Evolutionary conservation across 2,113 vertebrate genomes (phyloP), one percentile per base, ranked within the genome.

Genomic region (Gyps fulvus): DNA sequence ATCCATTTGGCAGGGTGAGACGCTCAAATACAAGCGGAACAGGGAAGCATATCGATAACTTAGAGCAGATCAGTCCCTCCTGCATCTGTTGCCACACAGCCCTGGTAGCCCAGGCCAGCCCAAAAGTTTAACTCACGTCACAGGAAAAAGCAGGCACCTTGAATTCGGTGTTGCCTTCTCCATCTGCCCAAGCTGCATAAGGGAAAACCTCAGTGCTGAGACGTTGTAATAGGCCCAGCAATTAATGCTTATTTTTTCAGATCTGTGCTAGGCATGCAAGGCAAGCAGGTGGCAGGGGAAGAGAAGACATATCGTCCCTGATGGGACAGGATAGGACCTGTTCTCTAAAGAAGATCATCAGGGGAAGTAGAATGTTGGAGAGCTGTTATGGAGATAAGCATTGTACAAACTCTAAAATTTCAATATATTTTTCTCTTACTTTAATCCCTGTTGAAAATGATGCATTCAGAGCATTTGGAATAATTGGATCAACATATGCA

Each of bases 151-250:
- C 8, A 85, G 19, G 32, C 40, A 62, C 17, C 5, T 70, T 23
- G 32, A 70, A 40, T 45, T 71, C 0, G 0, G 6, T n/a, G 31
- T 42, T 77, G 36, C 36, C 34, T 80, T 80, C 42, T 85, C 62
- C 15, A 31, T 10, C 16, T 15, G 49, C 38, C 40, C 29, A 61
- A 77, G 29, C 21, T 47, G 22, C 42, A 40, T 10, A 6, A 23
- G 58, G 23, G 27, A 50, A 38, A 66, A 18, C 7, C 17, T 36
- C 45, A 26, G 50, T 0, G 0, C 55, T 69, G 47, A 52, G 38
- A 82, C 0, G 1, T 18, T 2, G 0, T 27, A 43, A 71, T 0
- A 57, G 45, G 50, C 38, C 10, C 42, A 87, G 27, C 4, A 78
- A 38, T 49, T 63, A 47, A 43, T 61, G 16, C 7, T 45, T 29